Conservation (phyloP, 2,113 vertebrate species). For the Cettia cetti region DNA sequence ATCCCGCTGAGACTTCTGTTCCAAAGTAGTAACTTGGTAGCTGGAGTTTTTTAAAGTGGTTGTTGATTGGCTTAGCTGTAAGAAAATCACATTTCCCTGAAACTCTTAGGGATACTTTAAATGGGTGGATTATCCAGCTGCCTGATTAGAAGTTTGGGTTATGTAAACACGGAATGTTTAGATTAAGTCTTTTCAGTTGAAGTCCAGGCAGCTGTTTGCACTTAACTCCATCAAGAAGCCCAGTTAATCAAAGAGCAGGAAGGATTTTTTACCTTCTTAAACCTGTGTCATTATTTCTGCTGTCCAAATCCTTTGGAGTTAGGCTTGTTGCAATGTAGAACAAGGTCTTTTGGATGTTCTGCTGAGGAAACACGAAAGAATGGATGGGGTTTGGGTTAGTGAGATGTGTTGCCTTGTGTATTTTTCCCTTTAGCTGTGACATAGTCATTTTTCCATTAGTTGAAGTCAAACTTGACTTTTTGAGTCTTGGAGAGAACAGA, state of each 20-base stretch:
- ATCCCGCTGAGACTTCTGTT: slow-evolving; percentile 38
- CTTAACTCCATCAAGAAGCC: slow-evolving; percentile 76
- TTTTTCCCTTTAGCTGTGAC: slow-evolving; percentile 56
- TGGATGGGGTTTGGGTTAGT: slow-evolving; percentile 50
- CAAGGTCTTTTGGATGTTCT: slow-evolving; percentile 56
- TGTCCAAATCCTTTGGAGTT: slow-evolving; percentile 69
- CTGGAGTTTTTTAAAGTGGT: slow-evolving; percentile 65
- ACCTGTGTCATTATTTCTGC: slow-evolving; percentile 75
- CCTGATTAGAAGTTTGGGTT: slow-evolving; percentile 82
- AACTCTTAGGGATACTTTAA: slow-evolving; percentile 79
- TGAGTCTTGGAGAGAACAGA: background rate
- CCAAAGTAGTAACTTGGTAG: slow-evolving; percentile 46
- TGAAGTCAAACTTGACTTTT: background rate
- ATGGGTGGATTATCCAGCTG: slow-evolving; percentile 79
- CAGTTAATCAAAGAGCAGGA: slow-evolving; percentile 81
- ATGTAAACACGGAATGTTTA: slow-evolving; percentile 81
- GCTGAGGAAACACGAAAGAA: slow-evolving; percentile 45
- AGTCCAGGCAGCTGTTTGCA: slow-evolving; percentile 81
- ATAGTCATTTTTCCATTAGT: slow-evolving; percentile 36
- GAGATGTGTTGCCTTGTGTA: slow-evolving; percentile 38
- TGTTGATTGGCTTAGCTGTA: slow-evolving; percentile 73
- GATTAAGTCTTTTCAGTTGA: slow-evolving; percentile 79
- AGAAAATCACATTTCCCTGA: slow-evolving; percentile 77
- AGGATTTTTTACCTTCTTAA: slow-evolving; percentile 73
- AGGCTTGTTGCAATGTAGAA: slow-evolving; percentile 53